Evolutionary conservation across 2,888 invertebrate genomes (phyloP), one percentile per base, ranked within the genome.

Genomic region (Sicus ferrugineus): DNA sequence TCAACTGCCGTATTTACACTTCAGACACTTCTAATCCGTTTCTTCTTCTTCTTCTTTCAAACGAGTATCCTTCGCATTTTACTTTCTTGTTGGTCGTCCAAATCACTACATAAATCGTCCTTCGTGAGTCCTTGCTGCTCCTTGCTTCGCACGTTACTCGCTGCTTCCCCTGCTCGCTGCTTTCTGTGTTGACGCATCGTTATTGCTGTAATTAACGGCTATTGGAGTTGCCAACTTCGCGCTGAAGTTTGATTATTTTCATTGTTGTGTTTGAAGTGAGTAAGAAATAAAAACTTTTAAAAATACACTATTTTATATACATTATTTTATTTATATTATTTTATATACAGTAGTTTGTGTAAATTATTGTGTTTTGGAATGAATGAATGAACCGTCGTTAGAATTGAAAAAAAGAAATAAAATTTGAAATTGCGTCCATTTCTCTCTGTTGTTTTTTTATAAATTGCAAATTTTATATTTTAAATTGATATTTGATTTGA

Each of bases 161-260:
- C 11, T 56, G n/a, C 11, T 14, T 56, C 28, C 16, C 16, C 7
- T 5, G 56, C 56, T 56, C 16, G 2, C 30, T 0, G 26, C 14
- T 56, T 56, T 26, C 14, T 56, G 4, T n/a, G 9, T 67, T 67
- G 54, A 38, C 61, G 50, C 67, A 48, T 23, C 67, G 58, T 72
- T 70, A 65, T 74, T 72, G 71, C 78, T 80, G 79, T 79, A 79
- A 81, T 82, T 82, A 81, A 81, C 80, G 79, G 73, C 73, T 77
- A 79, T 42, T 42, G 42, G 42, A 42, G 42, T 42, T 42, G 42
- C 11, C 42, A 42, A 42, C 42, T 1, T n/a, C 11, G 42, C 42
- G 34, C 7, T n/a, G 14, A 42, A 2, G 42, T n/a, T n/a, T 42
- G 14, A 42, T 16, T 7, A 42, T n/a, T 42, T 42, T 42, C n/a